Percentiles rank a stretch among this genome's conserved stretches.
These are phyloP conservation scores for Morone chrysops DNA, from an alignment of 2,113 vertebrate species.

Conservation along the genomic window DNA sequence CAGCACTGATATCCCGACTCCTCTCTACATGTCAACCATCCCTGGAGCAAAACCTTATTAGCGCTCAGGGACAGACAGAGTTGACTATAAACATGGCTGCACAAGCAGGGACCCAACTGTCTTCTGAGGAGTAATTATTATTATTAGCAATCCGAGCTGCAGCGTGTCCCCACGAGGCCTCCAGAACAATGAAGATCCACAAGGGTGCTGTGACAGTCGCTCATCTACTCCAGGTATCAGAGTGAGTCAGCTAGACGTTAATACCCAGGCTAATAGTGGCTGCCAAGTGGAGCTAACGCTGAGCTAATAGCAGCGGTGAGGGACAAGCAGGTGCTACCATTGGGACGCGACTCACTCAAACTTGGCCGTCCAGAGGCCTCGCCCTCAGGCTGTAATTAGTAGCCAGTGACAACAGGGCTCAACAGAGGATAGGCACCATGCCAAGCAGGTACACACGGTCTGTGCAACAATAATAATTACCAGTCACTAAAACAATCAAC, in stretches of 20 bases:
- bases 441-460: constrained; percentile 69
- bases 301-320: constrained; percentile 79
- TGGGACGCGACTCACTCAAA: constrained; percentile 69
- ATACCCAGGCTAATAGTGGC: constrained; percentile 82
- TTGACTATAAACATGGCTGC: constrained; percentile 61
- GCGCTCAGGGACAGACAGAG: constrained; percentile 27
- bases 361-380: constrained; percentile 59
- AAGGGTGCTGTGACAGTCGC: constrained; percentile 54
- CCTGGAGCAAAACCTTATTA: constrained; percentile 29
- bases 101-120: constrained; percentile 46
- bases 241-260: constrained; percentile 61
- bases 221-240: constrained; percentile 41
- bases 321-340: constrained; percentile 60
- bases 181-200: constrained; percentile 61
- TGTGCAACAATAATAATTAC: constrained; percentile 79
- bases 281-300: constrained; percentile 74
- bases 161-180: constrained; percentile 48
- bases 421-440: constrained; percentile 65
- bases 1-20: constrained; percentile 5
- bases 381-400: constrained; percentile 82
- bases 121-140: constrained; percentile 76
- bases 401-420: constrained; percentile 81
- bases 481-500: constrained; percentile 78
- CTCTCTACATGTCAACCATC: constrained; percentile 12
- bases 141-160: constrained; percentile 69